Evolutionary conservation across 1,140 invertebrate genomes (phyloP).

Genomic region (Drosophila parabipectinata): DNA sequence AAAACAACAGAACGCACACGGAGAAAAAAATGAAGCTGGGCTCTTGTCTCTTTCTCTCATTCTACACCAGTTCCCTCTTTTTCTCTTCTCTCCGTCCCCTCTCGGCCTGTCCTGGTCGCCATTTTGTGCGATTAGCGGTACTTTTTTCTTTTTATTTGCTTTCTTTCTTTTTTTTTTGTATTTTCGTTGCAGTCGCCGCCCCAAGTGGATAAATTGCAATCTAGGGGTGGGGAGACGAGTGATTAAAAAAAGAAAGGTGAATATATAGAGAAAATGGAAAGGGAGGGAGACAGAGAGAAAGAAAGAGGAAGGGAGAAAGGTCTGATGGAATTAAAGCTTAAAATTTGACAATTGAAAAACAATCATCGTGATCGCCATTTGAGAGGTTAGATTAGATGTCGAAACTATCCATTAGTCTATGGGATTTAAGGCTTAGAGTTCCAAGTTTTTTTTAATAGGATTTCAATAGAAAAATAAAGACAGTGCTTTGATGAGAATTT

Average conservation of each 20-base stretch:
- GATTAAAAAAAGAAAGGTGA: neutral
- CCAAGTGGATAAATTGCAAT: conserved; percentile 12
- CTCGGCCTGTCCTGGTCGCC: conserved; percentile 53
- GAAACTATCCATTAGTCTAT: conserved; percentile 1
- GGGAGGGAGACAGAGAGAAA: neutral
- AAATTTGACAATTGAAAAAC: conserved; percentile 54
- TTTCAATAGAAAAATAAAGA: neutral
- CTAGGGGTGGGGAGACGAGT: neutral
- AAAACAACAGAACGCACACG: neutral
- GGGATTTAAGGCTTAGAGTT: neutral
- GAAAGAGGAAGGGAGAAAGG: neutral
- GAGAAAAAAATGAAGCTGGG: conserved; percentile 39
- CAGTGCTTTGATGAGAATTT: neutral
- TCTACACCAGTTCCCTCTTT: conserved; percentile 4
- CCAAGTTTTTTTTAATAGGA: neutral
- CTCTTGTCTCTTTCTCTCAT: conserved; percentile 18
- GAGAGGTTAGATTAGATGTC: conserved; percentile 5
- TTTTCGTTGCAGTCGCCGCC: conserved; percentile 32
- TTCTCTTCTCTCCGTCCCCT: conserved; percentile 1
- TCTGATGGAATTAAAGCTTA: conserved; percentile 39
- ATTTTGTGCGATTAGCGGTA: conserved; percentile 75
- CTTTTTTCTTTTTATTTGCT: conserved; percentile 11
- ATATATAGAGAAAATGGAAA: neutral
- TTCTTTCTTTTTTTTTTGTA: conserved; percentile 28
- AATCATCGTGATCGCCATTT: conserved; percentile 26